Conservation (phyloP, 2,113 vertebrate species). For the Aplodontia rufa region DNA sequence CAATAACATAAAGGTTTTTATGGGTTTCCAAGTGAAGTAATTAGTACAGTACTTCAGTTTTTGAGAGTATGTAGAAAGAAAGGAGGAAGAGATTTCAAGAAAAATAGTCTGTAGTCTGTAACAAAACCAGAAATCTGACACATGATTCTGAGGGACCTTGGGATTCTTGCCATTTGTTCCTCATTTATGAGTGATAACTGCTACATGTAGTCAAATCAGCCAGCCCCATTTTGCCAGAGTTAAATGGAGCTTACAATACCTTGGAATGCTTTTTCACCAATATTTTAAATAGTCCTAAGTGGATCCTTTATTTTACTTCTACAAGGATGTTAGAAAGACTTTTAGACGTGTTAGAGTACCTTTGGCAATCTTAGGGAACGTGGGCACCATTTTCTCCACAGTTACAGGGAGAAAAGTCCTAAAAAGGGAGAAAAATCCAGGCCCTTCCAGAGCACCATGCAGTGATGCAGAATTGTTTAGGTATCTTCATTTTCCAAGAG, state of each 20-base stretch:
- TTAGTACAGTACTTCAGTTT: neutral
- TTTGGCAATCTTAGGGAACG: neutral
- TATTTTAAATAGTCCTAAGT: neutral
- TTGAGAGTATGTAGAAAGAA: neutral
- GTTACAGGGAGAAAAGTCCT: neutral
- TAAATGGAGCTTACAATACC: neutral
- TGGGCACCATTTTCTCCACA: neutral
- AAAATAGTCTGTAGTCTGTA: neutral
- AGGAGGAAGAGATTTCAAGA: conserved; percentile 14
- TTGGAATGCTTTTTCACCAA: neutral
- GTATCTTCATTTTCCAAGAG: neutral
- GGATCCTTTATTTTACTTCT: neutral
- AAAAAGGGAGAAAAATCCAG: neutral
- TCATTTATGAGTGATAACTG: neutral
- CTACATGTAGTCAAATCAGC: neutral
- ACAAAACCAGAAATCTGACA: neutral
- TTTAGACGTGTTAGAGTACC: neutral
- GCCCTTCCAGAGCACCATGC: neutral
- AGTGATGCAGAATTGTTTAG: neutral
- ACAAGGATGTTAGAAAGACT: neutral
- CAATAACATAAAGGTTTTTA: conserved; percentile 7
- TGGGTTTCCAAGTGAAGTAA: neutral
- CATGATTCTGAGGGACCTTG: neutral
- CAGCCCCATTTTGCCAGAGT: neutral
- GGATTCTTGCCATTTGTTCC: neutral